A percentile compares a stretch with the other conserved stretches of the same genome.
These are phyloP conservation scores for Laterallus jamaicensis DNA, from an alignment of 2,113 vertebrate species.

Conservation along the genomic window DNA sequence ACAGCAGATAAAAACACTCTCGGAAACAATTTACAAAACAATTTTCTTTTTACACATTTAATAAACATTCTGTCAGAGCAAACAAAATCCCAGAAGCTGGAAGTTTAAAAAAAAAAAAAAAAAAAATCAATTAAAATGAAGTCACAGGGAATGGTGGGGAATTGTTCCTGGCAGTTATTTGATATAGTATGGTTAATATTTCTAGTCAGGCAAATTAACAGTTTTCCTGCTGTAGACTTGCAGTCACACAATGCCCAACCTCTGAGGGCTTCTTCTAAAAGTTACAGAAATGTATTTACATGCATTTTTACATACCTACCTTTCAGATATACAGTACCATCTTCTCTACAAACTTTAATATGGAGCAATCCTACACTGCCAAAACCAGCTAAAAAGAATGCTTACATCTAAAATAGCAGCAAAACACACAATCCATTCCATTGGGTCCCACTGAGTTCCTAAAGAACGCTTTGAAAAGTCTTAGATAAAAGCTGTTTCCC, in stretches of 20 bases:
- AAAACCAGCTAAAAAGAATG: background rate
- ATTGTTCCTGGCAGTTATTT: conserved; percentile 97
- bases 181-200: conserved; percentile 93
- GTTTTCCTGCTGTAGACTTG: conserved; percentile 83
- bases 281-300: conserved; percentile 63
- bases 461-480: conserved; percentile 50
- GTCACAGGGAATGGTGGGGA: conserved; percentile 84
- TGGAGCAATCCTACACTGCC: background rate
- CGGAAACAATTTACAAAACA: conserved; percentile 73
- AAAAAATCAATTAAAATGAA: conserved; percentile 97
- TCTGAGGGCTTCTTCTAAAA: conserved; percentile 71
- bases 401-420: background rate
- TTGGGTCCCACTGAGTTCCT: background rate
- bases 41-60: conserved; percentile 85
- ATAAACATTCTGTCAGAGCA: conserved; percentile 92
- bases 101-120: conserved; percentile 72
- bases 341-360: background rate
- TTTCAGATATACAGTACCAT: conserved; percentile 3
- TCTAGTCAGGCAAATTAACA: conserved; percentile 94
- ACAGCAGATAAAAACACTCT: conserved; percentile 63
- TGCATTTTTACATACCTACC: background rate
- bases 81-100: conserved; percentile 86
- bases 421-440: background rate
- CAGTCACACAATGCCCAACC: conserved; percentile 54
- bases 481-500: conserved; percentile 36